Evolutionary conservation across 2,113 vertebrate species (phyloP).

Genomic region (Mellivora capensis): DNA sequence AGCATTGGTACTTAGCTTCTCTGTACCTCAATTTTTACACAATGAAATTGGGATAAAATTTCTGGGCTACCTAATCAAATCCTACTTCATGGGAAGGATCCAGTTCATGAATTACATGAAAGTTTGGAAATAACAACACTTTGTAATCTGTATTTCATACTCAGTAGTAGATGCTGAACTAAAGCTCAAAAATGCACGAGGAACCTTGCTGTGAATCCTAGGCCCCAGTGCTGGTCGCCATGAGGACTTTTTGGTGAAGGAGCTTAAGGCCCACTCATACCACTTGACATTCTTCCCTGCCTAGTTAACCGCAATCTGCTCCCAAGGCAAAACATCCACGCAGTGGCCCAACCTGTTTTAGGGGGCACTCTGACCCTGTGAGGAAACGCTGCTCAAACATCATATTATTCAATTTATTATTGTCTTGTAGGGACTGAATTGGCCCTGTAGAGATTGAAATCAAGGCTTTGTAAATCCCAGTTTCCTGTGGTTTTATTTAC

Average conservation of each 20-base stretch:
- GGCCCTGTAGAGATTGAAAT: constrained; percentile 21
- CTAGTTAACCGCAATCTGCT: background rate
- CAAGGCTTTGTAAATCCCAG: constrained; percentile 4
- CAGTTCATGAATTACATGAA: background rate
- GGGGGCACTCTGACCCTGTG: background rate
- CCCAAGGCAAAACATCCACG: background rate
- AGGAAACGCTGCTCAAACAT: constrained; percentile 18
- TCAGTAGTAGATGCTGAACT: background rate
- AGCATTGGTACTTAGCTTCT: background rate
- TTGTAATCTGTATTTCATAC: background rate
- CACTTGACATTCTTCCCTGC: background rate
- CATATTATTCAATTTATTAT: background rate
- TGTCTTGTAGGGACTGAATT: background rate
- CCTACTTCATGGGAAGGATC: background rate
- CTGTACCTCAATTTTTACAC: background rate
- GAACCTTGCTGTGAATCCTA: background rate
- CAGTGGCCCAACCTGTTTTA: background rate
- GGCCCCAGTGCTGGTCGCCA: background rate
- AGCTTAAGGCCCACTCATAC: background rate
- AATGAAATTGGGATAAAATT: background rate
- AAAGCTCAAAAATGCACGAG: background rate
- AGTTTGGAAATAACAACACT: background rate
- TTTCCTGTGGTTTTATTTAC: constrained; percentile 26
- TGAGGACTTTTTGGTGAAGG: background rate
- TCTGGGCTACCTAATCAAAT: background rate